These are phyloP conservation scores for Diabrotica virgifera DNA, from an alignment of 1,140 invertebrate genomes.

Conservation along the genomic window DNA sequence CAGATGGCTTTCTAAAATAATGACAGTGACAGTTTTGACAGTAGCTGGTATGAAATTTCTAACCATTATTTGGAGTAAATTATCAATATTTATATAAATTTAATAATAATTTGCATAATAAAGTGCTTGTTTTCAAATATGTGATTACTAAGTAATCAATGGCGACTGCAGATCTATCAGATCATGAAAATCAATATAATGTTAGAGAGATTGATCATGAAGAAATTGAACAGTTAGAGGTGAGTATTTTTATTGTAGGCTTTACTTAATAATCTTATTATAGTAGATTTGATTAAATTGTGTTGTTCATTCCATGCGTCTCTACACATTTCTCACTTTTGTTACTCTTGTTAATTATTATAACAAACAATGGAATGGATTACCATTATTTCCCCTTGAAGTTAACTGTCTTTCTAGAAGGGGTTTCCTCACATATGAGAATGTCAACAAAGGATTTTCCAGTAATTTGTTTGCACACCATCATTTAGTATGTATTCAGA, in stretches of 20 bases:
- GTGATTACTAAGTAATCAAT: constrained; percentile 45
- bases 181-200: constrained; percentile 53
- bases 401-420: too few relatives aligned
- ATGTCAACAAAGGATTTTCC: too few relatives aligned
- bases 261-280: neutral
- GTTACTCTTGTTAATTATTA: neutral
- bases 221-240: constrained; percentile 57
- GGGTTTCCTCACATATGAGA: neutral
- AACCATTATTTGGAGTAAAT: neutral
- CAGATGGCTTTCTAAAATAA: neutral
- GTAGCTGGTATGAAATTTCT: neutral
- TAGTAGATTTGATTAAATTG: neutral
- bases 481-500: too few relatives aligned
- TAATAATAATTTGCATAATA: neutral
- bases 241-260: constrained; percentile 30
- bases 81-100: neutral
- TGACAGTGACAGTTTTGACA: neutral
- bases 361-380: too few relatives aligned
- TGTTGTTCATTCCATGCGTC: neutral
- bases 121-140: constrained; percentile 26
- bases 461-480: too few relatives aligned
- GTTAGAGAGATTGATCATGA: constrained; percentile 60
- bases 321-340: neutral
- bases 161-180: constrained; percentile 48
- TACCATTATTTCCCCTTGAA: too few relatives aligned